Conservation (phyloP, 2,888 invertebrate genomes). For the Mimas tiliae region DNA sequence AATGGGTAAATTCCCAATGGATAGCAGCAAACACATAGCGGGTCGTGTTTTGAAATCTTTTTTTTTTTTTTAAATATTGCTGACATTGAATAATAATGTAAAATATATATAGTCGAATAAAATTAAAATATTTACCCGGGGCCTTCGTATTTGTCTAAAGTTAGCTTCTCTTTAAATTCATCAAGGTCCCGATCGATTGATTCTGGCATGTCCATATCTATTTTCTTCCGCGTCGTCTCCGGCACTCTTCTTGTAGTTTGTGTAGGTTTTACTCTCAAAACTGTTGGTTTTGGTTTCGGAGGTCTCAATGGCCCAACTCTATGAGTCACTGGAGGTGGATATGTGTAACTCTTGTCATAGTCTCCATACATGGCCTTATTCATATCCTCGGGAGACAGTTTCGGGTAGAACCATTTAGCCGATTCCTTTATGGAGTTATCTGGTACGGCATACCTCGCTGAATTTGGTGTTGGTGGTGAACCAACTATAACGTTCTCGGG, state of each 20-base stretch:
- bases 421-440: slow-evolving; percentile 21
- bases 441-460: slow-evolving; percentile 35
- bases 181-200: slow-evolving; percentile 34
- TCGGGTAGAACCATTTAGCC: slow-evolving; percentile 32
- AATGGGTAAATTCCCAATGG: too few species aligned
- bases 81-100: neutral
- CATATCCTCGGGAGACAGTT: slow-evolving; percentile 21
- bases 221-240: slow-evolving; percentile 6
- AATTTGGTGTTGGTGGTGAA: slow-evolving; percentile 10
- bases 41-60: too few species aligned
- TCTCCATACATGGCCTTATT: slow-evolving; percentile 23
- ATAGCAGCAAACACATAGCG: too few species aligned
- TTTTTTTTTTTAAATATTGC: too few species aligned
- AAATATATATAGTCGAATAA: neutral
- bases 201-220: neutral
- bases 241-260: slow-evolving; percentile 21
- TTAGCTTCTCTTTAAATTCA: slow-evolving; percentile 42
- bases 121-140: slow-evolving; percentile 38
- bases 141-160: slow-evolving; percentile 42
- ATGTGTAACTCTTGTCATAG: slow-evolving; percentile 30
- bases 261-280: slow-evolving; percentile 24
- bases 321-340: slow-evolving; percentile 40
- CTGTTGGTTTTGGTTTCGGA: slow-evolving; percentile 29
- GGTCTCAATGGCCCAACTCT: slow-evolving; percentile 42
- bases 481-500: slow-evolving; percentile 6